A percentile compares a stretch with the other conserved stretches of the same genome.
phyloP scores from a whole-genome alignment of 2,113 vertebrate genomes.

The Gnathonemus echidnorhynchus region DNA sequence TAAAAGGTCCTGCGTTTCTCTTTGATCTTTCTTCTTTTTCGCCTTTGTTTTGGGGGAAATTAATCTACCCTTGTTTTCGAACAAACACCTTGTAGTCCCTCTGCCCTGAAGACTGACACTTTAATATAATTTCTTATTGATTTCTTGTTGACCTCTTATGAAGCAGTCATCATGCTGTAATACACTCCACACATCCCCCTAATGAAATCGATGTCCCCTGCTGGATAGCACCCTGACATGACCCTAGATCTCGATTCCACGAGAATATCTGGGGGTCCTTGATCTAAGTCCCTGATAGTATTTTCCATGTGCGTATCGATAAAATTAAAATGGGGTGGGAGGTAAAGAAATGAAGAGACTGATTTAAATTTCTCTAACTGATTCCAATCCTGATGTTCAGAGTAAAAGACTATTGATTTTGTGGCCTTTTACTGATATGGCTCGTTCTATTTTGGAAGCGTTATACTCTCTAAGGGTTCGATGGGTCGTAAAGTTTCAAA shows the following conservation, averaged over 20 bases:
- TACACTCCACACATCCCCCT: conserved; percentile 62
- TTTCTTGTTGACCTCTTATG: conserved; percentile 73
- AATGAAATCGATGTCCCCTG: conserved; percentile 69
- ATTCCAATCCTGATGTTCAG: neutral
- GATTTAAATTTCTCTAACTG: conserved; percentile 13
- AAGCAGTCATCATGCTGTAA: conserved; percentile 71
- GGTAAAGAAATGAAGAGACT: neutral
- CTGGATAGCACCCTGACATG: conserved; percentile 44
- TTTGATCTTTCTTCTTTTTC: neutral
- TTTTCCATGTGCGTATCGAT: neutral
- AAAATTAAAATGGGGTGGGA: neutral
- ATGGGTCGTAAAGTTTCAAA: conserved; percentile 11
- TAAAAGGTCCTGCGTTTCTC: neutral
- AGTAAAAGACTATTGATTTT: conserved; percentile 15
- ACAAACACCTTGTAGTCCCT: conserved; percentile 21
- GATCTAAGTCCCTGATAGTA: conserved; percentile 13
- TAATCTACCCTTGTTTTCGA: neutral
- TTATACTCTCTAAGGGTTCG: neutral
- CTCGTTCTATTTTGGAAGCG: conserved; percentile 5
- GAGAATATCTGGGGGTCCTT: neutral
- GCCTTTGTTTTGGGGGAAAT: neutral
- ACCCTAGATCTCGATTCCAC: neutral
- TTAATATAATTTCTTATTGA: conserved; percentile 71
- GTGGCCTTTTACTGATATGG: neutral
- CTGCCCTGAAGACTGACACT: conserved; percentile 46